Evolutionary conservation across 2,888 invertebrate genomes (phyloP).

Genomic region (Amphipyra berbera): DNA sequence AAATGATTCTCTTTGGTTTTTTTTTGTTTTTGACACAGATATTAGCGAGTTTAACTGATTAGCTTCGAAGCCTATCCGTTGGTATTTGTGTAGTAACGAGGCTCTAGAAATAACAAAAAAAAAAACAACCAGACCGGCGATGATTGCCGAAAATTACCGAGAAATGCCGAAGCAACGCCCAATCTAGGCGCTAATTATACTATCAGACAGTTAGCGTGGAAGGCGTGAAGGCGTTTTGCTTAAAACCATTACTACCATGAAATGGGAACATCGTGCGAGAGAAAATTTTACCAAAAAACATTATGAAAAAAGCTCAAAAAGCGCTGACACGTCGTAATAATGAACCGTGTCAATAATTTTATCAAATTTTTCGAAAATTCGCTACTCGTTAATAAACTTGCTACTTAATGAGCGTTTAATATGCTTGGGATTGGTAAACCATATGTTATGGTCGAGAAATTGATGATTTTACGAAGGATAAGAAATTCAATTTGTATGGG

Average conservation of each 20-base stretch:
- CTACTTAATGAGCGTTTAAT: conserved; percentile 51
- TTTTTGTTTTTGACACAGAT: too few relatives aligned
- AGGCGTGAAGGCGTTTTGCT: conserved; percentile 65
- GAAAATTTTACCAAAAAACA: conserved; percentile 51
- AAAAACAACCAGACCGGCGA: not conserved
- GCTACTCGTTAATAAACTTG: conserved; percentile 41
- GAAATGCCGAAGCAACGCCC: conserved; percentile 41
- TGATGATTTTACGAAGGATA: conserved; percentile 42
- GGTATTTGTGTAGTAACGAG: not conserved
- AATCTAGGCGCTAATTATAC: conserved; percentile 63
- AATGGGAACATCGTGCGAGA: conserved; percentile 65
- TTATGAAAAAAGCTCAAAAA: conserved; percentile 36
- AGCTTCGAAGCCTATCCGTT: too few relatives aligned
- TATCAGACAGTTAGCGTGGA: conserved; percentile 60
- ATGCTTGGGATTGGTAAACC: conserved; percentile 42
- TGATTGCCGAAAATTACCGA: conserved; percentile 30
- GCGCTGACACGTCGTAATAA: conserved; percentile 58
- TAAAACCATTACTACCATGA: conserved; percentile 65
- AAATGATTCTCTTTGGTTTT: too few relatives aligned
- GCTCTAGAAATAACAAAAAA: conserved; percentile 52
- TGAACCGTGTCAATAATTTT: conserved; percentile 42
- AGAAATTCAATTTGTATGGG: conserved; percentile 43
- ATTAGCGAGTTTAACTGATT: too few relatives aligned
- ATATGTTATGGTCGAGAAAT: conserved; percentile 40
- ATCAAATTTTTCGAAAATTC: conserved; percentile 54